phyloP scores from a whole-genome alignment of 2,113 vertebrate genomes.

The Macroglossus sobrinus region DNA sequence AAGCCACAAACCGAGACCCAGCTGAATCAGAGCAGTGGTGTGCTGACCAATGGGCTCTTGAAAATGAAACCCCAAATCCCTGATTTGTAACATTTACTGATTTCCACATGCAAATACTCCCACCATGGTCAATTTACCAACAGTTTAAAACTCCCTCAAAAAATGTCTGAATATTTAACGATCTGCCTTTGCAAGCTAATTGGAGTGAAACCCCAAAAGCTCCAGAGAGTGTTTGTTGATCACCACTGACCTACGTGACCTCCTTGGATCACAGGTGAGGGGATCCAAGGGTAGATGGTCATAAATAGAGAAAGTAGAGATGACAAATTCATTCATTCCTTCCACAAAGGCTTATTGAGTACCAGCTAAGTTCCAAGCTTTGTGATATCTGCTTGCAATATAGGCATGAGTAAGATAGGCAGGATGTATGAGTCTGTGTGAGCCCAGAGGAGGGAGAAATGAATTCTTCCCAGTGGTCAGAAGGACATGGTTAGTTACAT shows the following conservation, averaged over 20 bases:
- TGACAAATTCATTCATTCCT: not conserved
- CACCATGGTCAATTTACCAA: not conserved
- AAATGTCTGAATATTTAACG: not conserved
- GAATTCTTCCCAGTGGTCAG: not conserved
- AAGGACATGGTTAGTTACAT: not conserved
- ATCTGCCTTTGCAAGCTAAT: not conserved
- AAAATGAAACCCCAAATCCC: not conserved
- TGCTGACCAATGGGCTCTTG: not conserved
- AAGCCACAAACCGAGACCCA: not conserved
- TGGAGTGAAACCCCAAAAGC: not conserved
- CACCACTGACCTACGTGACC: too few species aligned
- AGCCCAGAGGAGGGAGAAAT: not conserved
- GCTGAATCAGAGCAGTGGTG: not conserved
- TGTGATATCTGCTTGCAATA: not conserved
- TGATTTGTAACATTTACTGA: not conserved
- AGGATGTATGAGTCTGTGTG: not conserved
- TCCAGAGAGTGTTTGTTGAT: not conserved
- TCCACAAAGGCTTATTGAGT: not conserved
- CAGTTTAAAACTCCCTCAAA: not conserved
- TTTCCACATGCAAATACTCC: not conserved
- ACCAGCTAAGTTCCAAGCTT: not conserved
- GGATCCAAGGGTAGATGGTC: not conserved
- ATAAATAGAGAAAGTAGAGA: not conserved
- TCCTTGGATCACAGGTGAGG: not conserved
- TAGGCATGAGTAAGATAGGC: not conserved